Evolutionary conservation across 2,797 vertebrate species (phyloP), one percentile per base, ranked within the genome.

Genomic region (Chrosomus eos): DNA sequence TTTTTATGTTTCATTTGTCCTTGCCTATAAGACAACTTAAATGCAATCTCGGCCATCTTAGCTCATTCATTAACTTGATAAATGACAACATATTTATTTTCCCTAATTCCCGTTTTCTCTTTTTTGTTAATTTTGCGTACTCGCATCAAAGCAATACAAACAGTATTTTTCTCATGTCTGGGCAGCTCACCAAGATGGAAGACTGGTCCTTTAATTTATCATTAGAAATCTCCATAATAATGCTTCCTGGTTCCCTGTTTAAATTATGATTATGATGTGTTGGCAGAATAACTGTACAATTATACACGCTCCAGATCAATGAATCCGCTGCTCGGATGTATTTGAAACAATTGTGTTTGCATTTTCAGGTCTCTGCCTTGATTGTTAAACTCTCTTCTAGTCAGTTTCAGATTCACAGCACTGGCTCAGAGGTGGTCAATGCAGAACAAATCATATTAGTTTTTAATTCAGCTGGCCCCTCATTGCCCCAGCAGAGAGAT

Each of bases 161-260:
- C 73, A 81, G 86, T 86, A 90, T 91, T 55, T 58, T 71, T 84
- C 89, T 87, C 91, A 85, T 88, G 9, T 86, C 87, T 81, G 84
- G 87, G 88, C 86, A 87, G 76, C 66, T 72, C 76, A 91, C 89
- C 87, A 89, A 93, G 88, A 89, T 73, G 92, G 76, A 90, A 88
- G 90, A 87, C 80, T 73, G 88, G 89, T 89, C 79, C 86, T 92
- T 85, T 90, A 88, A 92, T 92, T 86, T 89, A 92, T 89, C 85
- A 90, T 83, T 60, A 86, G 83, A 91, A 86, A 92, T 92, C 89
- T 90, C 92, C 77, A 91, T 88, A 87, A 83, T 84, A 87, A 89
- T 93, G 89, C 89, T 90, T 92, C 70, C 55, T 43, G 9, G 16
- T 67, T 26, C 81, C 83, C 88, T 67, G 75, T 85, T 92, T 90